A percentile compares a stretch with the other conserved stretches of the same genome.
phyloP scores from a whole-genome alignment of 2,797 vertebrate species.

The Clarias platycephalus region DNA sequence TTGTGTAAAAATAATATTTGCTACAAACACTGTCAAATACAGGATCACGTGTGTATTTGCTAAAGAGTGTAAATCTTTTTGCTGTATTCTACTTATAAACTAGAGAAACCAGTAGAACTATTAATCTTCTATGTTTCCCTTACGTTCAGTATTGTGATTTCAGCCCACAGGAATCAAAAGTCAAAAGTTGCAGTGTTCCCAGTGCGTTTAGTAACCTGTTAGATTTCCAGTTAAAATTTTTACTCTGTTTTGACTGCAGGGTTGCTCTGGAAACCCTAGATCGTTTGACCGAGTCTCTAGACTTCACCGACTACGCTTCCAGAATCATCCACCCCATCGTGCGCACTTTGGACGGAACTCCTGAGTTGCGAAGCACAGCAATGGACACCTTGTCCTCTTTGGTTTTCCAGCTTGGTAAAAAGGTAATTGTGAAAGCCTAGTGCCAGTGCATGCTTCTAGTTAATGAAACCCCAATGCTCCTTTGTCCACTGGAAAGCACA shows the following conservation, averaged over 20 bases:
- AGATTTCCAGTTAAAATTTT: slow-evolving; percentile 11
- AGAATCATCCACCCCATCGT: slow-evolving; percentile 97
- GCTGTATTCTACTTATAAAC: background rate
- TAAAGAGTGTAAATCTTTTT: background rate
- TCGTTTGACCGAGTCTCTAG: slow-evolving; percentile 91
- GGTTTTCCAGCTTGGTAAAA: slow-evolving; percentile 97
- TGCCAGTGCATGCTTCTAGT: background rate
- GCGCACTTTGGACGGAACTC: slow-evolving; percentile 88
- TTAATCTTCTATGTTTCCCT: background rate
- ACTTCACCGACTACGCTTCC: slow-evolving; percentile 97
- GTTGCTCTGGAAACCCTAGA: slow-evolving; percentile 95
- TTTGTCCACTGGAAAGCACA: slow-evolving; percentile 5
- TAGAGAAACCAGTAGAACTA: background rate
- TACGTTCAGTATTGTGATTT: background rate
- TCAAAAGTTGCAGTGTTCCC: background rate
- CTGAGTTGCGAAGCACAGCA: slow-evolving; percentile 88
- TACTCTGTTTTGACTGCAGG: slow-evolving; percentile 67
- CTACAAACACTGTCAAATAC: background rate
- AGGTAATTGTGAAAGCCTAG: slow-evolving; percentile 72
- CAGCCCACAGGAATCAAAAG: background rate
- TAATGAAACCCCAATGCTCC: background rate
- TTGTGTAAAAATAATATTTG: background rate
- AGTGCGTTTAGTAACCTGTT: background rate
- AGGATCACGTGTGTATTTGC: background rate
- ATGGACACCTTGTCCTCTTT: slow-evolving; percentile 98